These are phyloP conservation scores for Atopsyche davidsoni DNA, from an alignment of 1,140 invertebrate genomes.

Conservation along the genomic window DNA sequence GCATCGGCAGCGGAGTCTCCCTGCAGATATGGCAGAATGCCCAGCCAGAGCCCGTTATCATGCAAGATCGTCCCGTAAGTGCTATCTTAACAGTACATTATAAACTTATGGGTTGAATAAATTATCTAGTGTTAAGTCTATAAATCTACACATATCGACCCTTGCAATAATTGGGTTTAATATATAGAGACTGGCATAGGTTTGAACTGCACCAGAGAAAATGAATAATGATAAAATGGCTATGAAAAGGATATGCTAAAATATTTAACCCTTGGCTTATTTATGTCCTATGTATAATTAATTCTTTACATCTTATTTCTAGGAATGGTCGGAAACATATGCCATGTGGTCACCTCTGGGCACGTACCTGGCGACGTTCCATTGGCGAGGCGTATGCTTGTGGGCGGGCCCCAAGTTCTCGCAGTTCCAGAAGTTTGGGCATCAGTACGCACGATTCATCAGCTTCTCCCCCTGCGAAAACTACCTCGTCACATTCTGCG, in stretches of 20 bases:
- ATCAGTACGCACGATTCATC: slow-evolving; percentile 87
- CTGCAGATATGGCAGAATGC: slow-evolving; percentile 89
- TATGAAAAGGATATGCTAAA: too few relatives aligned
- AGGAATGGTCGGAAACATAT: slow-evolving; percentile 93
- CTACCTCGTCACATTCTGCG: slow-evolving; percentile 90
- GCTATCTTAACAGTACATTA: too few relatives aligned
- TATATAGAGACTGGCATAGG: too few relatives aligned
- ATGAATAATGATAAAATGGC: too few relatives aligned
- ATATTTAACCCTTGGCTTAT: too few relatives aligned
- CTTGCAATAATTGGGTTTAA: too few relatives aligned
- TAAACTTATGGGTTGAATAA: too few relatives aligned
- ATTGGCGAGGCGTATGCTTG: slow-evolving; percentile 88
- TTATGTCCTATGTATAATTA: too few relatives aligned
- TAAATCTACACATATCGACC: too few relatives aligned
- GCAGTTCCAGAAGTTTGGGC: slow-evolving; percentile 87
- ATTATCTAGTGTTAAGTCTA: too few relatives aligned
- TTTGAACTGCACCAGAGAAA: too few relatives aligned
- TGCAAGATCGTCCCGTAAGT: slow-evolving; percentile 78
- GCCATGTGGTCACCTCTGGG: slow-evolving; percentile 96
- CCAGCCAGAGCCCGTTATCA: slow-evolving; percentile 73
- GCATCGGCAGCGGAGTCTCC: slow-evolving; percentile 72
- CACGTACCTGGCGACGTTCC: slow-evolving; percentile 94
- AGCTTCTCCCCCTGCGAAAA: slow-evolving; percentile 98
- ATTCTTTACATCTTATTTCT: too few relatives aligned
- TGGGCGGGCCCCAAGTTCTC: slow-evolving; percentile 94